Evolutionary conservation across 2,888 invertebrate species (phyloP).

Genomic region (Hydrotaea diabolus): DNA sequence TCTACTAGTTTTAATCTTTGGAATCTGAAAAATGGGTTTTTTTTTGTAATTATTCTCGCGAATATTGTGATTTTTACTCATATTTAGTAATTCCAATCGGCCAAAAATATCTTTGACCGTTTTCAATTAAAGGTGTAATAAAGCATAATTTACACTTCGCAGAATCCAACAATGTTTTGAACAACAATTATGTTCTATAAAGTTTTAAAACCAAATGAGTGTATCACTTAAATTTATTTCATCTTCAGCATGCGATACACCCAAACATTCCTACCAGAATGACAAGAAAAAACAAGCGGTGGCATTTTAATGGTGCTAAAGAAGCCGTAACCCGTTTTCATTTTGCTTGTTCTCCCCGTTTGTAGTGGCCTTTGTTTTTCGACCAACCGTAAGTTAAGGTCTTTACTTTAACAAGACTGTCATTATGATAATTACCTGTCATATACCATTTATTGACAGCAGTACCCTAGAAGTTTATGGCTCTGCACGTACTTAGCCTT

Average conservation of each 20-base stretch:
- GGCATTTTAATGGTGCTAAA: conserved; percentile 32
- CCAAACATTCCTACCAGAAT: neutral
- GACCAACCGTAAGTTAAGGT: neutral
- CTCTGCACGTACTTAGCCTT: neutral
- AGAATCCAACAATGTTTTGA: no score
- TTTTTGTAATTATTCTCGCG: no score
- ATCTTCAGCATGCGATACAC: neutral
- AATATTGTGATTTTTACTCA: no score
- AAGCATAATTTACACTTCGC: no score
- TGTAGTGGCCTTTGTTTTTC: neutral
- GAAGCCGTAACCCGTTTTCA: conserved; percentile 36
- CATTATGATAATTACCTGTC: conserved; percentile 64
- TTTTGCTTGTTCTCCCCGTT: neutral
- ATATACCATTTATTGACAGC: conserved; percentile 39
- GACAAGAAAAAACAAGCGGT: conserved; percentile 32
- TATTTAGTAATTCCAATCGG: neutral
- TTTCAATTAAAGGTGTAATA: no score
- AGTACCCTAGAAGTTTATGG: conserved; percentile 6
- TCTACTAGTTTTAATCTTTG: no score
- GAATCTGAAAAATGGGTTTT: no score
- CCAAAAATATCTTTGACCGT: neutral
- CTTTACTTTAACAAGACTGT: conserved; percentile 55
- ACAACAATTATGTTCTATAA: no score
- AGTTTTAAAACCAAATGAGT: neutral
- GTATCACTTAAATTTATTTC: neutral